Percentiles rank a stretch among this genome's conserved stretches.
These are phyloP conservation scores for Heliconius cydno DNA, from an alignment of 2,888 invertebrate genomes.

Conservation along the genomic window DNA sequence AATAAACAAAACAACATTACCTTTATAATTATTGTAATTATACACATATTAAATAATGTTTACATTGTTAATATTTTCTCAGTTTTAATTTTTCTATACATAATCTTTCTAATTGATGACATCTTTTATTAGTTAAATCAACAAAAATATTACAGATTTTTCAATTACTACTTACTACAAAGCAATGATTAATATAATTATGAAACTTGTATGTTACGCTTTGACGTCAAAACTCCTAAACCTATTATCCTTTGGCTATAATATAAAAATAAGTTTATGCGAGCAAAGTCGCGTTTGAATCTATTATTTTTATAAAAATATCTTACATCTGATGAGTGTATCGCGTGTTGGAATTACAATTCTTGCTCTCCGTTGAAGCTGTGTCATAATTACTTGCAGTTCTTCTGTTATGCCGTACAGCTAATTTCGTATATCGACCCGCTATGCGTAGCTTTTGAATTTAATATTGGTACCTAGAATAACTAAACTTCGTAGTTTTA, in stretches of 20 bases:
- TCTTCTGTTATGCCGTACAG: slow-evolving; percentile 36
- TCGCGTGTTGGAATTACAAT: slow-evolving; percentile 15
- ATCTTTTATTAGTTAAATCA: background rate
- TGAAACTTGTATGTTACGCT: background rate
- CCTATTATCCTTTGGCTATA: too few species aligned
- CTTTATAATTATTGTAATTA: background rate
- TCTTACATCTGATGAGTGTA: slow-evolving; percentile 7
- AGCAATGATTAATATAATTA: background rate
- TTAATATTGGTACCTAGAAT: too few species aligned
- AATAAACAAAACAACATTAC: too few species aligned
- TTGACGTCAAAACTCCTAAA: too few species aligned
- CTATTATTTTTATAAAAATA: background rate
- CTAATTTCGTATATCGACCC: slow-evolving; percentile 68
- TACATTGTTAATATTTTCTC: background rate
- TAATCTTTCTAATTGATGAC: too few species aligned
- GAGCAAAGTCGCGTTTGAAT: too few species aligned
- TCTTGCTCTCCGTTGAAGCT: slow-evolving; percentile 16
- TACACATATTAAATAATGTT: background rate
- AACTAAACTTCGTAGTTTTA: background rate
- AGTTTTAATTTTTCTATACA: background rate
- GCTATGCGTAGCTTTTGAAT: slow-evolving; percentile 64
- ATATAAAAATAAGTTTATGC: too few species aligned
- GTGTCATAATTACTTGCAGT: slow-evolving; percentile 17
- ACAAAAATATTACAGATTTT: background rate
- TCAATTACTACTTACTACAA: background rate